phyloP scores from a whole-genome alignment of 2,113 vertebrate genomes.

The Rana temporaria region DNA sequence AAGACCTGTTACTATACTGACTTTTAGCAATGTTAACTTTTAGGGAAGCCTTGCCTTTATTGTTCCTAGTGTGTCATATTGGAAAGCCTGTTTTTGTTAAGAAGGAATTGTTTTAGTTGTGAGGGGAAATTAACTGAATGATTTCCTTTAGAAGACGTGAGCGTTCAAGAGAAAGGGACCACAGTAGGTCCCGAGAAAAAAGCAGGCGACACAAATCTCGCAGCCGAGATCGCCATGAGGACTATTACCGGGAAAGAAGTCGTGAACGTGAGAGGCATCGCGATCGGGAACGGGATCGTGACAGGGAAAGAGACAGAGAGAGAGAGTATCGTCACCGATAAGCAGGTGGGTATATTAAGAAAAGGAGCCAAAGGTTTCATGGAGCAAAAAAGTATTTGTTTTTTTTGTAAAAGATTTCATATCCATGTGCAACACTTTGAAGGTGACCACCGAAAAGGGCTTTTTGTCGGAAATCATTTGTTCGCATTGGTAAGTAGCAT shows the following conservation, averaged over 20 bases:
- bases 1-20: slow-evolving; percentile 39
- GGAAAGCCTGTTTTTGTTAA: neutral
- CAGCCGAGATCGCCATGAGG: slow-evolving; percentile 95
- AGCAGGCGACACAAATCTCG: slow-evolving; percentile 96
- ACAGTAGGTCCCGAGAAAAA: slow-evolving; percentile 97
- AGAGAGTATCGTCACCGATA: slow-evolving; percentile 95
- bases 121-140: slow-evolving; percentile 75
- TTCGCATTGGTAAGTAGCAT: too few relatives aligned
- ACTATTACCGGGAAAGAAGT: slow-evolving; percentile 96
- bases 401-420: too few relatives aligned
- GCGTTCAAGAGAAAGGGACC: slow-evolving; percentile 96
- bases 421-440: too few relatives aligned
- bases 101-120: slow-evolving; percentile 20
- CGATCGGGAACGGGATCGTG: slow-evolving; percentile 90
- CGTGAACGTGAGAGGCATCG: slow-evolving; percentile 94
- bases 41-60: slow-evolving; percentile 15
- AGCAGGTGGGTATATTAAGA: slow-evolving; percentile 78
- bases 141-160: slow-evolving; percentile 90
- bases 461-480: too few relatives aligned
- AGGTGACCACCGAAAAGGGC: too few relatives aligned
- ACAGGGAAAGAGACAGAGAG: slow-evolving; percentile 92
- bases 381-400: neutral
- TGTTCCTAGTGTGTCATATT: neutral
- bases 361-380: neutral
- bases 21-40: slow-evolving; percentile 5